A percentile compares a stretch with the other conserved stretches of the same genome.
Evolutionary conservation across 2,797 vertebrate genomes (phyloP).

Genomic region (Dermochelys coriacea): DNA sequence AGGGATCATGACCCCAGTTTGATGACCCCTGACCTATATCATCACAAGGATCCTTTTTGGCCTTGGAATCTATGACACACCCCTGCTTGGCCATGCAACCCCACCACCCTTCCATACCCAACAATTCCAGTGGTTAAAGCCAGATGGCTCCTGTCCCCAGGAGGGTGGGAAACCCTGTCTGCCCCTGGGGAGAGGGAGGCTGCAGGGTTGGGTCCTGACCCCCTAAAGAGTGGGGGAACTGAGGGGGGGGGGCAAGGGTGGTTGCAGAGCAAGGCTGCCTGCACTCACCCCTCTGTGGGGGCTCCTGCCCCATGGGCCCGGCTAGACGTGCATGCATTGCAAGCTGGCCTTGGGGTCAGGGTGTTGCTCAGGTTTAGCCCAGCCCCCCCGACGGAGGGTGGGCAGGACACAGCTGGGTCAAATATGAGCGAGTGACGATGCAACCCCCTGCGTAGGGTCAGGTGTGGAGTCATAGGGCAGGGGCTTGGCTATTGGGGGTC

Average conservation of each 20-base stretch:
- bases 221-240: not conserved
- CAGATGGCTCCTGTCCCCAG: not conserved
- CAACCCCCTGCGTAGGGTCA: too few species aligned
- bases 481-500: too few species aligned
- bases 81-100: too few species aligned
- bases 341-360: not conserved
- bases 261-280: too few species aligned
- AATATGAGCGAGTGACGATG: not conserved
- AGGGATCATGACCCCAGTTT: too few species aligned
- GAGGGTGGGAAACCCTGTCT: not conserved
- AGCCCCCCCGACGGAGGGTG: too few species aligned
- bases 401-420: not conserved
- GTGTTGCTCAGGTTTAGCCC: not conserved
- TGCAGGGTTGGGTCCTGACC: not conserved
- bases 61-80: not conserved
- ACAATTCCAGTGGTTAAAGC: not conserved
- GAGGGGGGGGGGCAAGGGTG: not conserved
- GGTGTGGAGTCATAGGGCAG: too few species aligned
- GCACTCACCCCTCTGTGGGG: not conserved
- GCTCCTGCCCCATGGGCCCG: not conserved
- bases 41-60: not conserved
- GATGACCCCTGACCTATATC: not conserved
- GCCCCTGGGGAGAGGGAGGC: too few species aligned
- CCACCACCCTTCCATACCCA: not conserved
- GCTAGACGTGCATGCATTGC: not conserved